Evolutionary conservation across 2,113 vertebrate species (phyloP).

Genomic region (Anhinga rufa): DNA sequence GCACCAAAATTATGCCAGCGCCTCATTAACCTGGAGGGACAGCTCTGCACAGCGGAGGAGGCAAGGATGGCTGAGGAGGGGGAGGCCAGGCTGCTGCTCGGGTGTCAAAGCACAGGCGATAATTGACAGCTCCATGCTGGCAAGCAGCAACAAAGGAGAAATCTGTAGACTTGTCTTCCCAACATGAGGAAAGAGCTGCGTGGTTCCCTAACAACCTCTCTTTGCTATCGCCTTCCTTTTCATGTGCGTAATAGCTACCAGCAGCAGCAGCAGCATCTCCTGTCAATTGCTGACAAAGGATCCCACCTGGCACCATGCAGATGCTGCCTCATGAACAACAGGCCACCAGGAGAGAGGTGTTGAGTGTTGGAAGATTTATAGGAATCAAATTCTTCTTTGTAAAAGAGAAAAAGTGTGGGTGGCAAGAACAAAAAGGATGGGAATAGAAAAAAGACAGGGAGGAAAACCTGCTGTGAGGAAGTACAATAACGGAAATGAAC

Average conservation of each 20-base stretch:
- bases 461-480: background rate
- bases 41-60: background rate
- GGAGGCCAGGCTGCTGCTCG: background rate
- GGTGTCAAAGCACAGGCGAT: background rate
- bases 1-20: background rate
- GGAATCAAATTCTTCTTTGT: background rate
- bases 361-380: conserved; percentile 3
- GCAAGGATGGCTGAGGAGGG: background rate
- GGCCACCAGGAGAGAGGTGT: background rate
- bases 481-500: background rate
- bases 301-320: conserved; percentile 1
- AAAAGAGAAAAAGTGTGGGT: background rate
- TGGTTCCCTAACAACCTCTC: background rate
- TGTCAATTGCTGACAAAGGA: conserved; percentile 32
- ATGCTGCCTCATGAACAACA: conserved; percentile 2
- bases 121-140: conserved; percentile 29
- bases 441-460: background rate
- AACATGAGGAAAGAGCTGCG: background rate
- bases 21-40: background rate
- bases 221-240: background rate
- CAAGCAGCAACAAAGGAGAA: background rate
- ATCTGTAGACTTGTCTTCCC: background rate
- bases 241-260: background rate
- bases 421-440: background rate
- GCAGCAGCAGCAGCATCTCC: background rate